Base-by-base conservation (phyloP, 2,797 vertebrate genomes). In the Acanthurus lineatus region DNA sequence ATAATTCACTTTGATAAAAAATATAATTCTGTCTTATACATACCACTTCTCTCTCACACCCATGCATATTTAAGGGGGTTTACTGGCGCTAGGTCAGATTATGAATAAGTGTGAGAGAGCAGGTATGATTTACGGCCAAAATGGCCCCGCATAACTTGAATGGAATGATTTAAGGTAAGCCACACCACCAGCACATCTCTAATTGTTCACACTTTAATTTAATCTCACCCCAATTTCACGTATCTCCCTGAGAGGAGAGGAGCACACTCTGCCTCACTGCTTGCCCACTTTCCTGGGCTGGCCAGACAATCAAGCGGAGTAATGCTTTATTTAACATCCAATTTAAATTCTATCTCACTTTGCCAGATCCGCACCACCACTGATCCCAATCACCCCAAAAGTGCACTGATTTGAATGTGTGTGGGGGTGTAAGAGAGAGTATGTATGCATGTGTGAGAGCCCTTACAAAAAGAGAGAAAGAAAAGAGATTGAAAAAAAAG, bases 321-420 rank as follows among this genome's bases (percentile, higher is more conserved):
- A 94, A 95, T 95, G 94, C 92, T 96, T 51, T 96, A 94, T 95
- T 96, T 95, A 96, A 96, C 95, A 95, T 95, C 94, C 94, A 95
- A 96, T 95, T 95, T 95, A 95, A 95, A 95, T 96, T 95, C 94
- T 94, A 95, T 95, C 90, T 93, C 91, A 92, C 93, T 93, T 93
- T 91, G 86, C 91, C 78, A 64, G 88, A 92, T 92, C 86, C 90
- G 91, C 80, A 90, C 87, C 74, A 75, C 83, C 58, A 85, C 80
- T 73, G 85, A 93, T 95, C 86, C 82, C 92, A 93, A 94, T 94
- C 93, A 89, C 82, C 74, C 83, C 73, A 80, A 90, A 84, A 87
- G 77, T 70, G 79, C 77, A 75, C 66, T 79, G 83, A 86, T 85
- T 79, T 86, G 42, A 60, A 48, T 57, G 76, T 48, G 75, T 73